These are phyloP conservation scores for Leucosticte australis DNA, from an alignment of 2,113 vertebrate species.

Conservation along the genomic window DNA sequence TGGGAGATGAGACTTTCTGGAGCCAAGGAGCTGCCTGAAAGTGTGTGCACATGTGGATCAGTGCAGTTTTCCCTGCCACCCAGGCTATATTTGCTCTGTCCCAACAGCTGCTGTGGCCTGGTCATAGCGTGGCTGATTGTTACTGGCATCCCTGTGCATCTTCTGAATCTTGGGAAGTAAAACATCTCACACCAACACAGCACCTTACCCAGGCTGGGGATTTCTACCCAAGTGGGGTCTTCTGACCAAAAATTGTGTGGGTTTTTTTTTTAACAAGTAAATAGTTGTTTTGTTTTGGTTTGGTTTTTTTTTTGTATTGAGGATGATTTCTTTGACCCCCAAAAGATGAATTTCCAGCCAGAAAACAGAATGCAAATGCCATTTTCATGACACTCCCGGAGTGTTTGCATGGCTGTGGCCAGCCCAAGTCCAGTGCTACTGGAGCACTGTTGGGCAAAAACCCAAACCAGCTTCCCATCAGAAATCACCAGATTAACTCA, in stretches of 20 bases:
- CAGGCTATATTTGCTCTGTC: neutral
- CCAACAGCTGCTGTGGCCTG: neutral
- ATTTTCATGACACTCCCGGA: neutral
- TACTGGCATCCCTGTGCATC: neutral
- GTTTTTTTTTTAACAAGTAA: neutral
- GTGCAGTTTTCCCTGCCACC: neutral
- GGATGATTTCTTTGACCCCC: neutral
- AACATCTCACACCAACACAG: neutral
- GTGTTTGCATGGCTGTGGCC: neutral
- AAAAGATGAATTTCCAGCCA: neutral
- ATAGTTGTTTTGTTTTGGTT: neutral
- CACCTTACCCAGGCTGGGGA: neutral
- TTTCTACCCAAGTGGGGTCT: neutral
- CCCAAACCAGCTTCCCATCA: neutral
- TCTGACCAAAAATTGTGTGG: accelerated
- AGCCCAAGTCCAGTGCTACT: neutral
- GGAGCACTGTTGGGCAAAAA: neutral
- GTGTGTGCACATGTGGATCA: neutral
- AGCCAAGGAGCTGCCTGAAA: neutral
- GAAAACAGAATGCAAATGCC: neutral
- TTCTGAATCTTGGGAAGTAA: neutral
- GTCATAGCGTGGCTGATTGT: neutral
- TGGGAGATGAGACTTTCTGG: neutral
- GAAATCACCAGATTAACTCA: neutral
- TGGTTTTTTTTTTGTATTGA: neutral